Base-by-base conservation (phyloP, 1,140 invertebrate species). In the Drosophila triauraria region DNA sequence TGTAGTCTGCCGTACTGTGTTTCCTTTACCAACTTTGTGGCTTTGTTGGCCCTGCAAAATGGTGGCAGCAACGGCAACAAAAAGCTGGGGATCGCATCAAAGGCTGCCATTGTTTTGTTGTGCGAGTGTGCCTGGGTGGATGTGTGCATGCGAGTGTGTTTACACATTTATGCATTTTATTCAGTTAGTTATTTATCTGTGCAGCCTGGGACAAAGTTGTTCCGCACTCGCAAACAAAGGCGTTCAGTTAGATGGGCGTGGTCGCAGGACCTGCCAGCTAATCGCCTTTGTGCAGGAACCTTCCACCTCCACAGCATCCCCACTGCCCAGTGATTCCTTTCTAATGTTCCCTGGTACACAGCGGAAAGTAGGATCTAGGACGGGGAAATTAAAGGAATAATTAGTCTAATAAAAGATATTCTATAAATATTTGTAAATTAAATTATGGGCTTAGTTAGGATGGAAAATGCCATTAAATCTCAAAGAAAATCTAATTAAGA, bases 101-200 rank as follows among this genome's bases (percentile, higher is more conserved):
- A 85, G 72, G 65, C 59, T 46, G 48, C 64, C 68, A 78, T 78
- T 78, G 75, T 79, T 53, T 54, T 65, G 42, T 23, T 17, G 42
- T 63, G 72, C 56, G 30, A 59, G 48, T 53, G 50, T 35, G 44
- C n/a, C 50, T 0, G 27, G 17, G 13, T 54, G 53, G 50, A 38
- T 69, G 57, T 50, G 54, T 57, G 65, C 38, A n/a, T 80, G 70
- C 56, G 8, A 57, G 23, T 72, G 44, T 80, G 62, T 68, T 79
- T 72, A 65, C 56, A 75, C 46, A 78, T 78, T 65, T 78, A 82
- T 82, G 75, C 80, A 83, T 64, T 78, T 79, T 62, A 86, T 78
- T 81, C 78, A 81, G 72, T 85, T 85, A 81, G 78, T 65, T 81
- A 86, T 85, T 78, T 71, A 78, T 76, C 43, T 79, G 75, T 50